phyloP scores from a whole-genome alignment of 2,888 invertebrate species.

The Nomada ruficornis region DNA sequence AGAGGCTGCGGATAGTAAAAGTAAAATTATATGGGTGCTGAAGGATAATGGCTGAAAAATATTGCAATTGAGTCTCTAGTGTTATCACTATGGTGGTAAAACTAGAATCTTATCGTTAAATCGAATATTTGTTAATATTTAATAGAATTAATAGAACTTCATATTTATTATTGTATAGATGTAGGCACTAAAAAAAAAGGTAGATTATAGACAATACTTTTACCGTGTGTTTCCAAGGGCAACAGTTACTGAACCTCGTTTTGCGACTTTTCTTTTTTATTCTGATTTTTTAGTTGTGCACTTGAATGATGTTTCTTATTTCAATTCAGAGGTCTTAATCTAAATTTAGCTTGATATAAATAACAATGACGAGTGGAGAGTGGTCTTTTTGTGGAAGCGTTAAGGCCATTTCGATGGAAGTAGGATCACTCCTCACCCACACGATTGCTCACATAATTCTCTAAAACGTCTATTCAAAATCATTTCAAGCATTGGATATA shows the following conservation, averaged over 20 bases:
- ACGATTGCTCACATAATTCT: not conserved
- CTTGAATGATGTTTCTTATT: slow-evolving; percentile 50
- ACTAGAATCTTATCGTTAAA: too few species aligned
- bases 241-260: slow-evolving; percentile 43
- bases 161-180: not conserved
- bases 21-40: too few species aligned
- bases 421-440: not conserved
- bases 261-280: slow-evolving; percentile 22
- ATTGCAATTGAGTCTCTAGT: too few species aligned
- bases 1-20: too few species aligned
- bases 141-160: not conserved
- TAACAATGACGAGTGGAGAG: not conserved
- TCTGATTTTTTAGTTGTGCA: slow-evolving; percentile 36
- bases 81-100: too few species aligned
- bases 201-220: slow-evolving; percentile 5
- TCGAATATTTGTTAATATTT: too few species aligned
- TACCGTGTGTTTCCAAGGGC: slow-evolving; percentile 30
- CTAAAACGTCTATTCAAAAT: not conserved
- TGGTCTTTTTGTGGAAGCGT: not conserved
- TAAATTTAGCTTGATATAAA: slow-evolving; percentile 8
- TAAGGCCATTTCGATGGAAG: slow-evolving; percentile 3
- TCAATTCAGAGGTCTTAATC: slow-evolving; percentile 10
- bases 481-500: not conserved
- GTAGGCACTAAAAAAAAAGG: too few species aligned
- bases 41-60: too few species aligned